Percentiles rank a stretch among this genome's conserved stretches.
phyloP scores from a whole-genome alignment of 1,140 invertebrate genomes.

The Panonychus citri region DNA sequence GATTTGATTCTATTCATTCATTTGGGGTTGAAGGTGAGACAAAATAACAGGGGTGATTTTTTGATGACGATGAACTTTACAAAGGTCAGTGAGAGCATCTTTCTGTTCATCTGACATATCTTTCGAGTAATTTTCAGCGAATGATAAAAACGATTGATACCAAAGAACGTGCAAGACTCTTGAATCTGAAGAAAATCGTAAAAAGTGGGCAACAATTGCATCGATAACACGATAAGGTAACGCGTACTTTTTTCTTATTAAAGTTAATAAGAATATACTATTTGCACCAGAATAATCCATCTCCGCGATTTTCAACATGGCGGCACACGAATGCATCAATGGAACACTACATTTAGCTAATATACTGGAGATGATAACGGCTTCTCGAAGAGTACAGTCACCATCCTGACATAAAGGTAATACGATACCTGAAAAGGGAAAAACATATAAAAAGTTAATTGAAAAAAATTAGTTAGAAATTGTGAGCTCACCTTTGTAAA shows the following conservation, averaged over 20 bases:
- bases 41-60: constrained; percentile 55
- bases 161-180: constrained; percentile 76
- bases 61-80: constrained; percentile 52
- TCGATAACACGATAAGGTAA: constrained; percentile 85
- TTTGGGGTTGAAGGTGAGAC: background rate
- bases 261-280: constrained; percentile 77
- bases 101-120: constrained; percentile 80
- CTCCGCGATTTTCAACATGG: constrained; percentile 81
- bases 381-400: constrained; percentile 70
- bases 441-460: constrained; percentile 53
- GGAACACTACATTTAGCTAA: constrained; percentile 76
- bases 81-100: constrained; percentile 51
- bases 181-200: constrained; percentile 56
- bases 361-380: constrained; percentile 79
- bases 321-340: constrained; percentile 82
- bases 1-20: background rate
- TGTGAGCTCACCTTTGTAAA: constrained; percentile 48
- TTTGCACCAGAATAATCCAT: constrained; percentile 96
- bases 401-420: constrained; percentile 60
- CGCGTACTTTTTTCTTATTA: constrained; percentile 96
- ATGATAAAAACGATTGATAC: constrained; percentile 84
- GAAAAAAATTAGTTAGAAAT: background rate
- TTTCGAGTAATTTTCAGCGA: constrained; percentile 82
- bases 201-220: constrained; percentile 82
- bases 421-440: constrained; percentile 89